Evolutionary conservation across 2,888 invertebrate species (phyloP).

Genomic region (Dicycla oo): DNA sequence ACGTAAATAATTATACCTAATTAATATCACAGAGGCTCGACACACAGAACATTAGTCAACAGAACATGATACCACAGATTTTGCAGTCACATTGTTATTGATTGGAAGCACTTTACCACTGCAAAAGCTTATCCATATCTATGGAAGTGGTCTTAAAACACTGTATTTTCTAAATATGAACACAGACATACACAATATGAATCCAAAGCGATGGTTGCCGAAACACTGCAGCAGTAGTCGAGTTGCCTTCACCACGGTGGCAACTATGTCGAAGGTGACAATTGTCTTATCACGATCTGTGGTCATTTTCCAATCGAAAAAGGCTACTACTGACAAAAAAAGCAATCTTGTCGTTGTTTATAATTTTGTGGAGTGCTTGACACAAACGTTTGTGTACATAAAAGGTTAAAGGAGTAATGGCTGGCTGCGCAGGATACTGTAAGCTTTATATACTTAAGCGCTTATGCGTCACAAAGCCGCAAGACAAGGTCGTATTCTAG

Average conservation of each 20-base stretch:
- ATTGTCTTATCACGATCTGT: constrained; percentile 81
- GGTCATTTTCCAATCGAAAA: constrained; percentile 76
- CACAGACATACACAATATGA: constrained; percentile 54
- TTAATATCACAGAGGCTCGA: constrained; percentile 41
- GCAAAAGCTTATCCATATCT: constrained; percentile 19
- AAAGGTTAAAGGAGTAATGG: constrained; percentile 55
- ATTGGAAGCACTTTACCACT: constrained; percentile 47
- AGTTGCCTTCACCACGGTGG: constrained; percentile 44
- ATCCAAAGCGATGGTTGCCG: constrained; percentile 35
- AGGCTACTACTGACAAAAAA: constrained; percentile 43
- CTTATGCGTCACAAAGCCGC: constrained; percentile 48
- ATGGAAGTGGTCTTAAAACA: constrained; percentile 44
- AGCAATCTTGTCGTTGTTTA: constrained; percentile 46
- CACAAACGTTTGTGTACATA: constrained; percentile 40
- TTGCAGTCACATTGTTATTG: constrained; percentile 65
- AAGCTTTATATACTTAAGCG: constrained; percentile 48
- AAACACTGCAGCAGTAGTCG: constrained; percentile 53
- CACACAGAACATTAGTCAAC: constrained; percentile 19
- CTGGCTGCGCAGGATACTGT: constrained; percentile 32
- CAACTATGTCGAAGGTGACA: constrained; percentile 72
- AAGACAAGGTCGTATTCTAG: constrained; percentile 36
- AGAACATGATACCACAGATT: constrained; percentile 53
- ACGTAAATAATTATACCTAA: constrained; percentile 29
- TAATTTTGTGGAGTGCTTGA: constrained; percentile 30
- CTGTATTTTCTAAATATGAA: constrained; percentile 42